Percentiles rank a stretch among this genome's conserved stretches.
Evolutionary conservation across 2,888 invertebrate species (phyloP).

Genomic region (Mythimna vitellina): DNA sequence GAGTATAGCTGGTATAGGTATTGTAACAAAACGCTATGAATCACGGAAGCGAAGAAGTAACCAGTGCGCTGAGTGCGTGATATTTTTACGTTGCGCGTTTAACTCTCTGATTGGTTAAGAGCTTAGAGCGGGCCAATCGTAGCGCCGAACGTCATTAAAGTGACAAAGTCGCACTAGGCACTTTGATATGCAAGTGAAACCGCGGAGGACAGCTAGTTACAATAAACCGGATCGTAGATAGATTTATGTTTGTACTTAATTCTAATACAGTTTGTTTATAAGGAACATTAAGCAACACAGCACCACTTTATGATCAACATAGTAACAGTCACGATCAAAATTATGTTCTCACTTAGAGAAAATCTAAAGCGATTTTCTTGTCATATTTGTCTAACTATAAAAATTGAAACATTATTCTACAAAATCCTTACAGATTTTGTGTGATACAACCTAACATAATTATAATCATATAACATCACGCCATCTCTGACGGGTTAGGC

Average conservation of each 20-base stretch:
- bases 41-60: no score
- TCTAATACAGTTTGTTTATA: slow-evolving; percentile 10
- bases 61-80: no score
- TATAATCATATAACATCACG: neutral
- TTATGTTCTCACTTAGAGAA: slow-evolving; percentile 5
- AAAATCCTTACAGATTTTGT: neutral
- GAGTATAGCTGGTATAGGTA: no score
- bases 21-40: no score
- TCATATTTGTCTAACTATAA: neutral
- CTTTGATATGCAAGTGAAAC: no score
- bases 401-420: neutral
- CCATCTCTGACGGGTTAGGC: no score
- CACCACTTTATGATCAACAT: slow-evolving; percentile 5
- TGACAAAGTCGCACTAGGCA: no score
- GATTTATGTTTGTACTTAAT: slow-evolving; percentile 10
- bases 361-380: neutral
- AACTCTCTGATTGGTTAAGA: no score
- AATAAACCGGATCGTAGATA: slow-evolving; percentile 4
- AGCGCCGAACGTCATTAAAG: no score
- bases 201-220: neutral
- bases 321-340: slow-evolving; percentile 12
- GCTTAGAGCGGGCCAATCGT: no score
- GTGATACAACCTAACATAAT: neutral
- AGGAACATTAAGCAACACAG: slow-evolving; percentile 26
- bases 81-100: no score